Percentiles rank a stretch among this genome's conserved stretches.
phyloP scores from a whole-genome alignment of 2,888 invertebrate species.

The Zeuzera pyrina region DNA sequence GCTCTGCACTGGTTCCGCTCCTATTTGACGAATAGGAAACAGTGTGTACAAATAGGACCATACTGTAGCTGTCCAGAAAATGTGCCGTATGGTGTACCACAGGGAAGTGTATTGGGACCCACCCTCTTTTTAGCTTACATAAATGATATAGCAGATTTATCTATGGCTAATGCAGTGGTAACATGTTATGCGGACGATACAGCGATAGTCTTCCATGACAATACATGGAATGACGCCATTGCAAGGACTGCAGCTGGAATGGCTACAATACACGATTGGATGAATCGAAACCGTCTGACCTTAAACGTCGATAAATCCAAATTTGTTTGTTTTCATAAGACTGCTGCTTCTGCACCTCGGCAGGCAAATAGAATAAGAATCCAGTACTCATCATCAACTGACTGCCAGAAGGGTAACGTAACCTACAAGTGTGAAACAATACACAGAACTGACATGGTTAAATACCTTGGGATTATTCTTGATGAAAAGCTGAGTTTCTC shows the following conservation, averaged over 20 bases:
- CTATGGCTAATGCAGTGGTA: no score
- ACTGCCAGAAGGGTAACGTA: not conserved
- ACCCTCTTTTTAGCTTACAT: conserved; percentile 11
- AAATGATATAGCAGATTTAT: conserved; percentile 7
- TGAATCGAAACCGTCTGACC: not conserved
- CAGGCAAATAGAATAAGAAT: not conserved
- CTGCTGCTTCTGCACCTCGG: not conserved
- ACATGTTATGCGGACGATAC: no score
- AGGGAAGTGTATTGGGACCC: conserved; percentile 13
- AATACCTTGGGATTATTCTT: conserved; percentile 1
- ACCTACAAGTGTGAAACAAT: not conserved
- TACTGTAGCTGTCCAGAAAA: not conserved
- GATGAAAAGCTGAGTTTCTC: conserved; percentile 3
- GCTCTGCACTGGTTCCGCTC: conserved; percentile 7
- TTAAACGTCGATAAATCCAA: conserved; percentile 5
- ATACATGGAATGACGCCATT: no score
- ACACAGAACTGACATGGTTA: not conserved
- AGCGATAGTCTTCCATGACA: no score
- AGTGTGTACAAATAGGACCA: conserved; percentile 6
- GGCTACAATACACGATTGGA: not conserved
- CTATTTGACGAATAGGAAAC: conserved; percentile 7
- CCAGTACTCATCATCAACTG: not conserved
- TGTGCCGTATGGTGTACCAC: conserved; percentile 10
- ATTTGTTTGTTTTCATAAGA: conserved; percentile 2
- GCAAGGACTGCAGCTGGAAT: no score